A percentile compares a stretch with the other conserved stretches of the same genome.
Evolutionary conservation across 1,140 invertebrate species (phyloP).

Genomic region (Halictus rubicundus): DNA sequence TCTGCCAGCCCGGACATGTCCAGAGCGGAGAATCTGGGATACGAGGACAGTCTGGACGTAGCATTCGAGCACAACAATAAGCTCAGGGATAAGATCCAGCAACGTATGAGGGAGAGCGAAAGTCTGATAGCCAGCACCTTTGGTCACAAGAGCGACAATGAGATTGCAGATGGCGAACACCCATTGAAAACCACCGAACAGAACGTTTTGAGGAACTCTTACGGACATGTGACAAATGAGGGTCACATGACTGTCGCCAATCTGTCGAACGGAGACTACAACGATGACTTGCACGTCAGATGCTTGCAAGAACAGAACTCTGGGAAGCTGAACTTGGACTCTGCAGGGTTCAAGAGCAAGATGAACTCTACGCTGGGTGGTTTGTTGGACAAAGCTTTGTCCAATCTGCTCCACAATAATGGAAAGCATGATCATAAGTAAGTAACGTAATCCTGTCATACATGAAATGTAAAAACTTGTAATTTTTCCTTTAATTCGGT

Average conservation of each 20-base stretch:
- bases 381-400: constrained; percentile 75
- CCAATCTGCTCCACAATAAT: constrained; percentile 76
- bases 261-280: constrained; percentile 35
- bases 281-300: not conserved
- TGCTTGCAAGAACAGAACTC: not conserved
- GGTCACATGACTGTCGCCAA: constrained; percentile 8
- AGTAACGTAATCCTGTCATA: too few relatives aligned
- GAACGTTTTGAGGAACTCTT: constrained; percentile 28
- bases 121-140: constrained; percentile 75
- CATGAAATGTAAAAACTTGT: too few relatives aligned
- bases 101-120: constrained; percentile 78
- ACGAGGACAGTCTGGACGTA: constrained; percentile 78
- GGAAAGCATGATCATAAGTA: constrained; percentile 78
- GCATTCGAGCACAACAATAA: constrained; percentile 80
- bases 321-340: constrained; percentile 38
- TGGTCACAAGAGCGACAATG: constrained; percentile 60
- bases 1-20: constrained; percentile 69
- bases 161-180: not conserved
- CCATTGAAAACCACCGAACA: constrained; percentile 12
- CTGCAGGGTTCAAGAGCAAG: constrained; percentile 68
- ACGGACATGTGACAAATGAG: constrained; percentile 30
- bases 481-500: too few relatives aligned
- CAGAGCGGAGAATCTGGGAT: constrained; percentile 70
- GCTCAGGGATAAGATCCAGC: constrained; percentile 78
- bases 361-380: constrained; percentile 70